phyloP scores from a whole-genome alignment of 2,113 vertebrate species.

The Triplophysa siluroides region DNA sequence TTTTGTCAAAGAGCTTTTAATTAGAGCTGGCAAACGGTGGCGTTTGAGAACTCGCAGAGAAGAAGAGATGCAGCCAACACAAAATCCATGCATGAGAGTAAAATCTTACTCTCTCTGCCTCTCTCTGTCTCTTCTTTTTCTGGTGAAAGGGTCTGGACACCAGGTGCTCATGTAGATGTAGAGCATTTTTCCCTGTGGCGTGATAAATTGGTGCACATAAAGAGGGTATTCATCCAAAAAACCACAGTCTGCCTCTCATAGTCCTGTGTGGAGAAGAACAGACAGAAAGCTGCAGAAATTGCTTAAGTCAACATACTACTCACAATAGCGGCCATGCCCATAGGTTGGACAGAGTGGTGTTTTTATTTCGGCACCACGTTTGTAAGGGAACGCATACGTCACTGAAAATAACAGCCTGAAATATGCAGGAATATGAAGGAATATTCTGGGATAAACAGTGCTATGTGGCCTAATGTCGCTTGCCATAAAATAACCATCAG shows the following conservation, averaged over 20 bases:
- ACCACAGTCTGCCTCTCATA: conserved; percentile 69
- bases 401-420: no score
- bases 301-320: conserved; percentile 46
- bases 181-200: conserved; percentile 79
- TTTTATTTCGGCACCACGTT: conserved; percentile 16
- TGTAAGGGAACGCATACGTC: neutral
- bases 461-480: no score
- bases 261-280: conserved; percentile 64
- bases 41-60: conserved; percentile 25
- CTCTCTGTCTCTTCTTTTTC: neutral
- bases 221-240: conserved; percentile 79
- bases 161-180: conserved; percentile 74
- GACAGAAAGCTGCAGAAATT: conserved; percentile 31
- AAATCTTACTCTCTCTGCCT: conserved; percentile 11
- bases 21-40: conserved; percentile 33
- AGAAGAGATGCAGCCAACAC: conserved; percentile 24
- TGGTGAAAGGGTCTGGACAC: conserved; percentile 73
- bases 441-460: no score
- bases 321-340: conserved; percentile 27
- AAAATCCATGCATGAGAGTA: conserved; percentile 26
- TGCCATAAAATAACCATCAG: no score
- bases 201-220: conserved; percentile 81
- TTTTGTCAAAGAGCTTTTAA: conserved; percentile 36
- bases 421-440: no score
- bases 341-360: conserved; percentile 23